Evolutionary conservation across 2,113 vertebrate genomes (phyloP), one percentile per base, ranked within the genome.

Genomic region (Bothrops jararaca): DNA sequence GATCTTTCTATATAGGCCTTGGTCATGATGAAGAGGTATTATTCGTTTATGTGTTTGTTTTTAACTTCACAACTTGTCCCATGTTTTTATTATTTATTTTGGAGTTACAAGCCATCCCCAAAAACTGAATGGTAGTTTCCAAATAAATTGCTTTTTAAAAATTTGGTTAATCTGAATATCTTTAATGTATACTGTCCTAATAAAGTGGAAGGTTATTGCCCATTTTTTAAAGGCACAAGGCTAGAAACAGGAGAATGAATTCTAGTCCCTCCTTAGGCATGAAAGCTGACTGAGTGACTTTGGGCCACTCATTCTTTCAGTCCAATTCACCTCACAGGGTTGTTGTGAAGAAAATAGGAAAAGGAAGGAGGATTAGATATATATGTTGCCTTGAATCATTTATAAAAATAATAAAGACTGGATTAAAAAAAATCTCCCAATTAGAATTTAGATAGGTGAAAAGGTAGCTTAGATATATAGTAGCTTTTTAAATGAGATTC

Each of bases 21-120:
- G 99, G 99, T 92, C 99, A 99, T 3, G 98, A 99, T 95, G 99
- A 99, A 95, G 99, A 99, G 98, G 99, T 99, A 96, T 94, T 95
- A 53, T 95, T 39, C 8, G 48, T 18, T 18, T 80, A 18, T 60
- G 10, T 13, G 60, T 64, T 64, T 64, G 60, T 20, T 74, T 74
- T 39, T 39, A 74, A 39, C n/a, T n/a, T 6, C 11, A 7, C 29
- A 58, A 15, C 54, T 42, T 54, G 18, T 7, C 23, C 26, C 5
- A 5, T 13, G 42, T n/a, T 85, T 56, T 69, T 23, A 53, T 53
- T 80, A 53, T 56, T 85, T 29, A 39, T 39, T 29, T 85, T 58
- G 4, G 18, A 58, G 20, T 10, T 69, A 23, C 1, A 42, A 1
- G 69, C 85, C 1, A 86, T 7, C 86, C 53, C 3, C 85, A 45